Conservation (phyloP, 2,113 vertebrate species). For the Otis tarda region DNA sequence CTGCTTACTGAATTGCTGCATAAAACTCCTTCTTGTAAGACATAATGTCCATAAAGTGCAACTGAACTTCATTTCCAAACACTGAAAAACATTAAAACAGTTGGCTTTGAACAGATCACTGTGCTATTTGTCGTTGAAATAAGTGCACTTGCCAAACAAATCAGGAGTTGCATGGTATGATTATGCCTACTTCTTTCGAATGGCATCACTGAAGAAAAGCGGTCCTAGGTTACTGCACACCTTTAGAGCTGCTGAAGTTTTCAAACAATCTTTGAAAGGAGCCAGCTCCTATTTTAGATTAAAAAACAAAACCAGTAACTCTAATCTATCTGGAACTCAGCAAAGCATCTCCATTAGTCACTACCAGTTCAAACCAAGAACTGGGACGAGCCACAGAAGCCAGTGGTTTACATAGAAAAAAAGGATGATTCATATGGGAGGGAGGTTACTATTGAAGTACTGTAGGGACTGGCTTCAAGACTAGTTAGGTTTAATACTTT, state of each 20-base stretch:
- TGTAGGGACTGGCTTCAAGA: neutral
- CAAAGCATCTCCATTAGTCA: neutral
- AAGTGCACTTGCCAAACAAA: neutral
- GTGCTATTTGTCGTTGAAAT: neutral
- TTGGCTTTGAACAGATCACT: neutral
- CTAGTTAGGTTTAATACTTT: neutral
- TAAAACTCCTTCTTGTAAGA: neutral
- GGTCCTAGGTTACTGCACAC: neutral
- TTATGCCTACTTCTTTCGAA: neutral
- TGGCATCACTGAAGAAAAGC: neutral
- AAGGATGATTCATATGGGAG: neutral
- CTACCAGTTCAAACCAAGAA: neutral
- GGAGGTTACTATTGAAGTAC: neutral
- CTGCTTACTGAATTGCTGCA: neutral
- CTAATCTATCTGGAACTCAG: neutral
- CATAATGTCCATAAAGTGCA: neutral
- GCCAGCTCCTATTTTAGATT: neutral
- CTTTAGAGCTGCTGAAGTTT: neutral
- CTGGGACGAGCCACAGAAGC: neutral
- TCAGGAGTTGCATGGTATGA: neutral
- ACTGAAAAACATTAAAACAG: neutral
- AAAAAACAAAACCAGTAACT: neutral
- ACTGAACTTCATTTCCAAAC: neutral
- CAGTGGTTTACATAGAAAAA: neutral
- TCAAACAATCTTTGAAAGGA: neutral